phyloP scores from a whole-genome alignment of 37 sponge, comb jelly and placozoan genomes.

The Corticium candelabrum region DNA sequence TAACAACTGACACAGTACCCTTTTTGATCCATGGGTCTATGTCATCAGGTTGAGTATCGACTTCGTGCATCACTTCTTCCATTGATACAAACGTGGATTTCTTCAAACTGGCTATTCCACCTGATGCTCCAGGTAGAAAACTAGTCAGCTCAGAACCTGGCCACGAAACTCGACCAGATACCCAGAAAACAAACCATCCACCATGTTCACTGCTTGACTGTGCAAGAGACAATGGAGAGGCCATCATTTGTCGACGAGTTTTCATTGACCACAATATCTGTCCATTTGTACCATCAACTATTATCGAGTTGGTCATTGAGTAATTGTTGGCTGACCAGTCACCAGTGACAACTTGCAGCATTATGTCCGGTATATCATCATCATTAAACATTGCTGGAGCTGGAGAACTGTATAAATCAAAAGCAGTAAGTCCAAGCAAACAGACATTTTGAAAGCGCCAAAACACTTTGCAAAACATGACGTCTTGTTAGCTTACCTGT shows the following conservation, averaged over 20 bases:
- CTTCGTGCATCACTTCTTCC: background rate
- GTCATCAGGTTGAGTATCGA: no score
- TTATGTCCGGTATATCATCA: conserved; percentile 49
- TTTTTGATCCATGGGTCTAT: no score
- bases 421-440: background rate
- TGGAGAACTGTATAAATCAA: conserved; percentile 41
- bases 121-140: background rate
- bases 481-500: conserved; percentile 37
- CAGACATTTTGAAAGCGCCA: background rate
- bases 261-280: conserved; percentile 38
- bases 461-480: background rate
- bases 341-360: conserved; percentile 46
- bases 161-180: background rate
- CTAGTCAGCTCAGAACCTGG: background rate
- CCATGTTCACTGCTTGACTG: background rate
- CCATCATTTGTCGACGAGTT: conserved; percentile 10
- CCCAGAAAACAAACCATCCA: background rate
- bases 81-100: no score
- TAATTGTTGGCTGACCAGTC: conserved; percentile 37
- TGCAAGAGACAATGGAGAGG: background rate
- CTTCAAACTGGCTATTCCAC: no score
- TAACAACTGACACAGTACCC: no score
- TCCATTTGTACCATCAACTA: conserved; percentile 55
- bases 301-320: conserved; percentile 26
- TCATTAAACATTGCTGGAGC: conserved; percentile 53